A percentile compares a stretch with the other conserved stretches of the same genome.
Evolutionary conservation across 2,797 vertebrate species (phyloP).

Genomic region (Chiropotes sagulatus): DNA sequence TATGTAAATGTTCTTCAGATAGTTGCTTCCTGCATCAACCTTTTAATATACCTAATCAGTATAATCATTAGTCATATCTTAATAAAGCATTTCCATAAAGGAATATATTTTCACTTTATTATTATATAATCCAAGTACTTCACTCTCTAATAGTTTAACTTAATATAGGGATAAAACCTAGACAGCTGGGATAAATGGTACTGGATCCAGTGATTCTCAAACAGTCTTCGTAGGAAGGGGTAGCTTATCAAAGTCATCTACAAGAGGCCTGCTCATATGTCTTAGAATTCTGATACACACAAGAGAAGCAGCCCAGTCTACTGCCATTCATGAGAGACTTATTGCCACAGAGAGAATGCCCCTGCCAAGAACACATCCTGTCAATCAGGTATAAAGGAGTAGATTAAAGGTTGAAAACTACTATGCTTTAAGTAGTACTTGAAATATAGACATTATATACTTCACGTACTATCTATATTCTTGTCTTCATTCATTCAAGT

Average conservation of each 20-base stretch:
- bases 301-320: not conserved
- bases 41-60: not conserved
- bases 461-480: not conserved
- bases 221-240: not conserved
- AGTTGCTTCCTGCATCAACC: not conserved
- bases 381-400: not conserved
- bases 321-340: not conserved
- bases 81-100: slow-evolving; percentile 1
- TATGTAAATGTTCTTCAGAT: not conserved
- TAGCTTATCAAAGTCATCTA: not conserved
- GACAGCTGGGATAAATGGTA: not conserved
- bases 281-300: not conserved
- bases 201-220: not conserved
- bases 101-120: slow-evolving; percentile 28
- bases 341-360: not conserved
- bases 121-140: not conserved
- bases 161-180: slow-evolving; percentile 17
- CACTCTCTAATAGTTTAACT: slow-evolving; percentile 8
- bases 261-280: not conserved
- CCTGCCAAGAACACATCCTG: not conserved
- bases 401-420: slow-evolving; percentile 4
- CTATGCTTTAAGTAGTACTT: not conserved
- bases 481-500: not conserved
- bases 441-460: not conserved
- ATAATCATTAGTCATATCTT: not conserved